Percentiles rank a stretch among this genome's conserved stretches.
Conservation (phyloP, 2,113 vertebrate species). For the Benitochromis conjunctus region DNA sequence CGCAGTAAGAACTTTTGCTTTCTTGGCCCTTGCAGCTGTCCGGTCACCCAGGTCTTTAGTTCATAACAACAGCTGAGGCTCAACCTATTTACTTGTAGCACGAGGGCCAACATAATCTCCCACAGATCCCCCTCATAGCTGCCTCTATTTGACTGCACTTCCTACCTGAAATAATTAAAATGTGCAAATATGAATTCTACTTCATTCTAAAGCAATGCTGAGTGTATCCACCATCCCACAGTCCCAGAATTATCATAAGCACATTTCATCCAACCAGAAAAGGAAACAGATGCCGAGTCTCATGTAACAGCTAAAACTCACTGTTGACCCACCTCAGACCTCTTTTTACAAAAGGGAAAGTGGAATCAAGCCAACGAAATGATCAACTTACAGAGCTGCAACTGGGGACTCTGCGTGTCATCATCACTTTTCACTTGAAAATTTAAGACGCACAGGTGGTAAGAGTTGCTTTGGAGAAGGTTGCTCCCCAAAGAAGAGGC, state of each 20-base stretch:
- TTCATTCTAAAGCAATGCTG: neutral
- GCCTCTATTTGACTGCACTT: neutral
- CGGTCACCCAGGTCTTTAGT: constrained; percentile 39
- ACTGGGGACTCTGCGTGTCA: neutral
- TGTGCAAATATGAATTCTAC: neutral
- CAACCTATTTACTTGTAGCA: constrained; percentile 14
- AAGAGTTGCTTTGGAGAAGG: neutral
- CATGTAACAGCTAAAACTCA: constrained; percentile 3
- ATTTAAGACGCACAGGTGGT: constrained; percentile 36
- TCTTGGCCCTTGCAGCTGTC: constrained; percentile 68
- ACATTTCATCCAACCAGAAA: neutral
- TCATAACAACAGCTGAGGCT: constrained; percentile 78
- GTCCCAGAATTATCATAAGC: neutral
- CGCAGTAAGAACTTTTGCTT: constrained; percentile 62
- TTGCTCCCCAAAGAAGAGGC: neutral
- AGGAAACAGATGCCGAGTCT: neutral
- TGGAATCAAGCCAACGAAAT: neutral
- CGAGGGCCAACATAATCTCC: constrained; percentile 6
- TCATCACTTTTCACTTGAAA: constrained; percentile 21
- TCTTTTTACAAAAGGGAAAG: neutral
- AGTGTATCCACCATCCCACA: neutral
- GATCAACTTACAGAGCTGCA: constrained; percentile 15
- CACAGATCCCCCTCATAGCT: neutral
- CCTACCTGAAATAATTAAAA: neutral
- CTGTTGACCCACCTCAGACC: constrained; percentile 12